Evolutionary conservation across 2,888 invertebrate genomes (phyloP), one percentile per base, ranked within the genome.

Genomic region (Corythucha ciliata): DNA sequence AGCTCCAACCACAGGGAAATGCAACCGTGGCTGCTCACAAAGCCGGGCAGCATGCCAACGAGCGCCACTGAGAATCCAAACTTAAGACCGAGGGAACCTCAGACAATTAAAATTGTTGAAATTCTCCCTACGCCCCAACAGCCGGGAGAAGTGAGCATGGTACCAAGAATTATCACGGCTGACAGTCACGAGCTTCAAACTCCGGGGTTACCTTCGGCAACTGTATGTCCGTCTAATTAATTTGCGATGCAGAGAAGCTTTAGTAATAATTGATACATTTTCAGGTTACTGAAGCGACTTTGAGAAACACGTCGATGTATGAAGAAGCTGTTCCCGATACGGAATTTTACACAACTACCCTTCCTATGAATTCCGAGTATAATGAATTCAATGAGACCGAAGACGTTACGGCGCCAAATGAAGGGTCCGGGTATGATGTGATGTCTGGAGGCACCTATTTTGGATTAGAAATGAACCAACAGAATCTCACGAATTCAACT

Each of bases 1-100:
- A n/a, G n/a, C n/a, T n/a, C n/a, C 16, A 49, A 53, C n/a, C 60
- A 60, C 26, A 29, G 59, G 36, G 61, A 60, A 48, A 59, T 60
- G 56, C 60, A 61, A 37, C 61, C 60, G n/a, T 60, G 60, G 61
- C 57, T 59, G 5, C 45, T 61, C 37, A 59, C 60, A 14, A 57
- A 58, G 48, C 36, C 55, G 5, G 54, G 44, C 3, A 55, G 41
- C 16, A n/a, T 49, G 10, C 50, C 33, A 26, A 54, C 54, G 20
- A 34, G 42, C 16, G 34, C 39, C 14, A 36, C 53, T 22, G 37
- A 47, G 18, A 33, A 32, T 21, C 26, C 47, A 12, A 21, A 40
- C 4, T n/a, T n/a, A n/a, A 24, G 27, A 4, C 44, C 36, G 18
- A 39, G 48, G 22, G 55, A 51, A 16, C 57, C 57, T n/a, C 57